phyloP scores from a whole-genome alignment of 2,113 vertebrate species.

The Neotragus moschatus region DNA sequence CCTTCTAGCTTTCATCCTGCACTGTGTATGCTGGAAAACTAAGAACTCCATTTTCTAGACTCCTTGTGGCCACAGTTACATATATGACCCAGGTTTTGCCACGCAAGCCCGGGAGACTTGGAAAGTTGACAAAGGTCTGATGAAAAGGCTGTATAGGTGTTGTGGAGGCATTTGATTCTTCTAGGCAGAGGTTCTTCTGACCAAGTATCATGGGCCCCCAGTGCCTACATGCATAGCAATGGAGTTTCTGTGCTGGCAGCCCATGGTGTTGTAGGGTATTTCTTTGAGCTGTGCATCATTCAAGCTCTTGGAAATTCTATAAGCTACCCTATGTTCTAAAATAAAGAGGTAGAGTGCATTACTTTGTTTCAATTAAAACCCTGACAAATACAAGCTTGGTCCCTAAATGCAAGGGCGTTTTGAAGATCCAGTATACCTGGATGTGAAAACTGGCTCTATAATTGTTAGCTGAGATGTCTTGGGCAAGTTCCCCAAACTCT shows the following conservation, averaged over 20 bases:
- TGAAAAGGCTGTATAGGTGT: background rate
- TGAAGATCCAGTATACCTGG: background rate
- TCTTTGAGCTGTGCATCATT: background rate
- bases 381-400: background rate
- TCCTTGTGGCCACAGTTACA: background rate
- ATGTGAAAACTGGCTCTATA: background rate
- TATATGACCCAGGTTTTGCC: background rate
- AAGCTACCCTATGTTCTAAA: background rate
- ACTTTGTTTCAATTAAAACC: background rate
- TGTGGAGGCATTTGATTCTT: background rate
- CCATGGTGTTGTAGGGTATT: background rate
- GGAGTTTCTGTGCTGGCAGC: background rate
- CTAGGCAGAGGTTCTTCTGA: background rate
- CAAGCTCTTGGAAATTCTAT: background rate
- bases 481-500: background rate
- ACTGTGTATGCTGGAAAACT: background rate
- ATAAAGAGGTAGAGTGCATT: background rate
- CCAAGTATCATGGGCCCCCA: background rate
- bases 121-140: background rate
- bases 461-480: background rate
- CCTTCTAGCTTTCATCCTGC: background rate
- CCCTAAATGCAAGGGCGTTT: background rate
- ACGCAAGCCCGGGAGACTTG: background rate
- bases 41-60: background rate
- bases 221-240: too few relatives aligned